phyloP scores from a whole-genome alignment of 2,888 invertebrate species.

The Athalia rosae region DNA sequence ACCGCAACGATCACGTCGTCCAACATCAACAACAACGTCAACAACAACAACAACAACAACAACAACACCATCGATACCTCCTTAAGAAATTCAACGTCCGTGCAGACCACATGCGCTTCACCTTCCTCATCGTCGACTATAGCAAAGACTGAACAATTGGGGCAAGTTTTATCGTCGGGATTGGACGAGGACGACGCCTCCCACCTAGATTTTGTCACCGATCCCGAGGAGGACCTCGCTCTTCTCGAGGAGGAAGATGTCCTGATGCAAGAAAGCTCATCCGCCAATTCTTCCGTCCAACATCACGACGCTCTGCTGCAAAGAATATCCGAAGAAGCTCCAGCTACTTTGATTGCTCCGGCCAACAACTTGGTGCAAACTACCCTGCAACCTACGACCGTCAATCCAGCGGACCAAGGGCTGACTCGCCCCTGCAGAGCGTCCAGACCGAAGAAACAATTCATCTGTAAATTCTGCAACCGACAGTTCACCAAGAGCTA shows the following conservation, averaged over 20 bases:
- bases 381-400: constrained; percentile 49
- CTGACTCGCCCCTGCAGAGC: constrained; percentile 64
- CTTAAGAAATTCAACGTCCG: constrained; percentile 18
- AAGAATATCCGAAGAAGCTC: constrained; percentile 58
- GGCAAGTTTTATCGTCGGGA: constrained; percentile 51
- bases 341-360: constrained; percentile 54
- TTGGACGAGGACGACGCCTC: constrained; percentile 60
- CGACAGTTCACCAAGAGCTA: constrained; percentile 98
- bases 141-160: constrained; percentile 50
- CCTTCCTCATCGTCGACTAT: constrained; percentile 36
- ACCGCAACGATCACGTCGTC: constrained; percentile 75
- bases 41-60: constrained; percentile 21
- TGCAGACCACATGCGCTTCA: constrained; percentile 36
- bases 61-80: constrained; percentile 27
- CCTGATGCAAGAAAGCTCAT: constrained; percentile 44
- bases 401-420: constrained; percentile 52
- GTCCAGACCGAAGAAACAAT: constrained; percentile 88
- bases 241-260: constrained; percentile 85
- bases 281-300: constrained; percentile 48
- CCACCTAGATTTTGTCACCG: constrained; percentile 67
- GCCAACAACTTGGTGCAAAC: constrained; percentile 53
- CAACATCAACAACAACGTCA: constrained; percentile 58
- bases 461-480: constrained; percentile 98
- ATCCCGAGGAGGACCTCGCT: constrained; percentile 82
- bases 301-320: constrained; percentile 66